Percentiles rank a stretch among this genome's conserved stretches.
Conservation (phyloP, 2,797 vertebrate genomes). For the Sebastes alutus region DNA sequence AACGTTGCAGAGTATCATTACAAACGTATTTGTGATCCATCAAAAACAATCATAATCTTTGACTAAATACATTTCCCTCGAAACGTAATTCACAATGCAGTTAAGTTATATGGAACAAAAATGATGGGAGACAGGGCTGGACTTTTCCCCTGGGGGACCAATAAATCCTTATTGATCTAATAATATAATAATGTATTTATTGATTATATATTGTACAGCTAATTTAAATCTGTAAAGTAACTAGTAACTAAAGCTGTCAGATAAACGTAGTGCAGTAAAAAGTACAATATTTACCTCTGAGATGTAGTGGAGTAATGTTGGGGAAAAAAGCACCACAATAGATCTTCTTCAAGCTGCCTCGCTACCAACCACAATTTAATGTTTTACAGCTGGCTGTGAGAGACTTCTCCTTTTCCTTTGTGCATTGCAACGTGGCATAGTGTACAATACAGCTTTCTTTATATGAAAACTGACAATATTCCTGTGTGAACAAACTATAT, state of each 20-base stretch:
- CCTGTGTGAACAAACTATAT: not conserved
- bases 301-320: not conserved
- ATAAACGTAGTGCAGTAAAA: not conserved
- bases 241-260: not conserved
- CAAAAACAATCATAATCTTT: too few relatives aligned
- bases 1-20: too few relatives aligned
- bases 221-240: not conserved
- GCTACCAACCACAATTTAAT: not conserved
- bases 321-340: not conserved
- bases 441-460: not conserved
- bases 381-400: not conserved
- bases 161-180: too few relatives aligned
- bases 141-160: too few relatives aligned
- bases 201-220: not conserved
- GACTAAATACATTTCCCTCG: too few relatives aligned
- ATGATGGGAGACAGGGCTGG: too few relatives aligned
- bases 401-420: not conserved
- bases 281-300: not conserved
- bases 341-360: not conserved
- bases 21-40: too few relatives aligned
- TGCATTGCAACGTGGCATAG: not conserved
- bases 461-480: not conserved
- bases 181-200: too few relatives aligned
- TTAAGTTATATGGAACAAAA: too few relatives aligned
- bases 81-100: too few relatives aligned